phyloP scores from a whole-genome alignment of 2,888 invertebrate genomes.

The Rambutsinella grinnellia region DNA sequence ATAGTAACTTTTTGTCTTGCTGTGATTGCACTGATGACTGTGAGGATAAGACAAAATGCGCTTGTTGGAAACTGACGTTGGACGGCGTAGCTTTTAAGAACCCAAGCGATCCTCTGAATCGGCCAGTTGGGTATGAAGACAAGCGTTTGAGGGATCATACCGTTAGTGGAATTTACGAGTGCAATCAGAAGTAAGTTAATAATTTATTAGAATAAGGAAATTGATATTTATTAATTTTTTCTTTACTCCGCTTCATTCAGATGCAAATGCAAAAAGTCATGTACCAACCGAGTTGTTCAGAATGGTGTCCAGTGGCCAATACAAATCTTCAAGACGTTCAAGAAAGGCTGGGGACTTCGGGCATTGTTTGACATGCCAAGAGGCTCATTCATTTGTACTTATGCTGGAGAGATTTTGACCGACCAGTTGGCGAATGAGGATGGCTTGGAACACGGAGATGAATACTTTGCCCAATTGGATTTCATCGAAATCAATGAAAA shows the following conservation, averaged over 20 bases:
- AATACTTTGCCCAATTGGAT: constrained; percentile 96
- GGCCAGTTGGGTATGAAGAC: constrained; percentile 83
- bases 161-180: constrained; percentile 94
- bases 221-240: background rate
- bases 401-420: constrained; percentile 92
- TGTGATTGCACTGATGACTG: constrained; percentile 96
- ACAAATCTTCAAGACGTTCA: constrained; percentile 89
- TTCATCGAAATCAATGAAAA: constrained; percentile 93
- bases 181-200: constrained; percentile 79
- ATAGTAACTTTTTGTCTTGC: constrained; percentile 87
- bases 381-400: constrained; percentile 95
- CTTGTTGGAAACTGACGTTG: constrained; percentile 90
- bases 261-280: constrained; percentile 88
- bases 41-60: constrained; percentile 87
- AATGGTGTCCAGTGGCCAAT: constrained; percentile 87
- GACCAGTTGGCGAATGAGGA: constrained; percentile 86
- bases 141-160: constrained; percentile 86
- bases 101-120: constrained; percentile 69
- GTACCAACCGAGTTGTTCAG: constrained; percentile 94
- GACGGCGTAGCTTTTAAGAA: constrained; percentile 77
- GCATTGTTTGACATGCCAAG: constrained; percentile 95
- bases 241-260: constrained; percentile 72
- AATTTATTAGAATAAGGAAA: background rate
- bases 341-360: constrained; percentile 95
- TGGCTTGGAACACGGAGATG: constrained; percentile 91